These are phyloP conservation scores for Lytechinus variegatus DNA, from an alignment of 35 echinoderm and acorn worm genomes.

Conservation along the genomic window DNA sequence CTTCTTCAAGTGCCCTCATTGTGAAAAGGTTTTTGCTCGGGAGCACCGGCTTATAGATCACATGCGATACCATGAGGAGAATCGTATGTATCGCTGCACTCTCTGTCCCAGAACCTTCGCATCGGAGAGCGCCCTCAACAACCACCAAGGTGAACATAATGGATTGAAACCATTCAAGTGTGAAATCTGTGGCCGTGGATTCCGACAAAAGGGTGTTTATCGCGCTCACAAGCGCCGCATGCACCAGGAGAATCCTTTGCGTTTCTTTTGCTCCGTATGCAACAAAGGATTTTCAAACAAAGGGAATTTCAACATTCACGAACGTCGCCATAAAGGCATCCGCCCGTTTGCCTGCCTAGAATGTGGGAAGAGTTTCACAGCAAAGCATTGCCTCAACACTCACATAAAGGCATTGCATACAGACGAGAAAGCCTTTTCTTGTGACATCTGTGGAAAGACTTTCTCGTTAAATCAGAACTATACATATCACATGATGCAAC, in stretches of 20 bases:
- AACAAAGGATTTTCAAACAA: slow-evolving; percentile 36
- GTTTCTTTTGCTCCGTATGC: slow-evolving; percentile 45
- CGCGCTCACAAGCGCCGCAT: neutral
- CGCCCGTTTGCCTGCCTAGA: slow-evolving; percentile 64
- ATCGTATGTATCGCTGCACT: neutral
- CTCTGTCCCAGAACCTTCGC: slow-evolving; percentile 6
- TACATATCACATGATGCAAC: neutral
- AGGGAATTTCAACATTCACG: slow-evolving; percentile 17
- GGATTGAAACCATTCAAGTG: slow-evolving; percentile 44
- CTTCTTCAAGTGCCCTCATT: neutral
- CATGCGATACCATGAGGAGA: neutral
- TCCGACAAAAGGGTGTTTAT: neutral
- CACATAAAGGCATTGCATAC: slow-evolving; percentile 53
- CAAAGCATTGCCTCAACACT: slow-evolving; percentile 66
- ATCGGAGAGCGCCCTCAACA: slow-evolving; percentile 7
- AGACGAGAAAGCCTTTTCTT: slow-evolving; percentile 59
- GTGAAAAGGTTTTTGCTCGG: neutral
- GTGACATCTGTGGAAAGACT: slow-evolving; percentile 53
- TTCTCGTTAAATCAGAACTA: slow-evolving; percentile 45
- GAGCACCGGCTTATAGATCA: neutral
- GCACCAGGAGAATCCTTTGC: neutral
- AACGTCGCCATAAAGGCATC: slow-evolving; percentile 37
- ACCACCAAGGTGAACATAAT: slow-evolving; percentile 27
- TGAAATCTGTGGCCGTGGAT: slow-evolving; percentile 17
- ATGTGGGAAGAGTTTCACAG: slow-evolving; percentile 75